A percentile compares a stretch with the other conserved stretches of the same genome.
phyloP scores from a whole-genome alignment of 2,797 vertebrate species.

The Onychomys torridus region DNA sequence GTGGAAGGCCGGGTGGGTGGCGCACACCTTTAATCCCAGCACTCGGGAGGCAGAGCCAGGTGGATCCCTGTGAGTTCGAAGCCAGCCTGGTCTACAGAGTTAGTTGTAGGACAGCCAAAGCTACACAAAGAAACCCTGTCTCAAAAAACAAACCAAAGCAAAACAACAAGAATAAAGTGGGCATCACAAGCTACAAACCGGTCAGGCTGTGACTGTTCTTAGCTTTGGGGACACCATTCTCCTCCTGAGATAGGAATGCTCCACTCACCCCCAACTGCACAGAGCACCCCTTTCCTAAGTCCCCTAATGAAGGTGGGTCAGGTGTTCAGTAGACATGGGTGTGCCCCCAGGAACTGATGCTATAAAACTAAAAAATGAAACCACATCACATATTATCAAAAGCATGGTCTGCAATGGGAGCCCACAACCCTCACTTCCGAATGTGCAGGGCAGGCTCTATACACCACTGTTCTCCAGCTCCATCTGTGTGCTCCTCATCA shows the following conservation, averaged over 20 bases:
- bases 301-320: background rate
- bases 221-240: background rate
- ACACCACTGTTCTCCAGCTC: background rate
- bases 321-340: background rate
- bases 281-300: background rate
- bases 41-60: background rate
- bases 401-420: background rate
- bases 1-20: background rate
- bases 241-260: background rate
- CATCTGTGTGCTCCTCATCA: conserved; percentile 39
- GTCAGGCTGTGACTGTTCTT: background rate
- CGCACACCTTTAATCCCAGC: background rate
- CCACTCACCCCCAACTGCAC: background rate
- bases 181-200: background rate
- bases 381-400: background rate
- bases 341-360: background rate
- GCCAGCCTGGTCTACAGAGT: background rate
- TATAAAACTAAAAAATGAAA: background rate
- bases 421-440: background rate
- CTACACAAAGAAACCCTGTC: background rate
- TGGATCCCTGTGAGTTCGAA: background rate
- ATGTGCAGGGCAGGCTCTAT: accelerated
- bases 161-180: background rate
- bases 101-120: background rate
- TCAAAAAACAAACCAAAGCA: background rate